These are phyloP conservation scores for Pyrrhosoma nymphula DNA, from an alignment of 2,888 invertebrate species.

Conservation along the genomic window DNA sequence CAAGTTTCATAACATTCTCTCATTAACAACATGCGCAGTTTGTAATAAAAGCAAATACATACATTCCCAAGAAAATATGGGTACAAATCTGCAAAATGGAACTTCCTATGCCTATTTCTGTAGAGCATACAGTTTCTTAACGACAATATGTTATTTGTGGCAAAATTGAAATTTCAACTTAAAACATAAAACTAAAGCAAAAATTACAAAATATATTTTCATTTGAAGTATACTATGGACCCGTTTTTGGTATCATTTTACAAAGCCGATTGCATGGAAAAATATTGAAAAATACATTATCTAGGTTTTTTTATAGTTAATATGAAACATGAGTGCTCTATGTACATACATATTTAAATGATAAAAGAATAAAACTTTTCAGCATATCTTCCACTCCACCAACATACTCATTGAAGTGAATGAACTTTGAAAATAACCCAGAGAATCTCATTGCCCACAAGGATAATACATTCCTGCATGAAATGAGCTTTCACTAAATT, in stretches of 20 bases:
- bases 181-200: slow-evolving; percentile 77
- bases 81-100: neutral
- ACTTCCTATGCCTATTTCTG: neutral
- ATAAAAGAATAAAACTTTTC: slow-evolving; percentile 55
- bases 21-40: neutral
- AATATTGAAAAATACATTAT: slow-evolving; percentile 56
- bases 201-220: slow-evolving; percentile 34
- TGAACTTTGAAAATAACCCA: neutral
- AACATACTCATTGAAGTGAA: slow-evolving; percentile 17
- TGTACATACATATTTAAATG: slow-evolving; percentile 5
- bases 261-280: slow-evolving; percentile 60
- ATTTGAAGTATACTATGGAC: slow-evolving; percentile 49
- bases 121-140: slow-evolving; percentile 62
- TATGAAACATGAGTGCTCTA: slow-evolving; percentile 46
- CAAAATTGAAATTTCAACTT: slow-evolving; percentile 77
- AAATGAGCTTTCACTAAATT: neutral
- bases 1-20: neutral
- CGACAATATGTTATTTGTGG: slow-evolving; percentile 75
- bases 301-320: slow-evolving; percentile 28
- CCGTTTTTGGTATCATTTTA: slow-evolving; percentile 46
- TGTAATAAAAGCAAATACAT: neutral
- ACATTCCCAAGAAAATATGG: neutral
- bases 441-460: neutral
- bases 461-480: neutral
- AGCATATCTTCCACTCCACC: slow-evolving; percentile 18